Base-by-base conservation (phyloP, 2,113 vertebrate species). In the Phylloscopus whistleri region DNA sequence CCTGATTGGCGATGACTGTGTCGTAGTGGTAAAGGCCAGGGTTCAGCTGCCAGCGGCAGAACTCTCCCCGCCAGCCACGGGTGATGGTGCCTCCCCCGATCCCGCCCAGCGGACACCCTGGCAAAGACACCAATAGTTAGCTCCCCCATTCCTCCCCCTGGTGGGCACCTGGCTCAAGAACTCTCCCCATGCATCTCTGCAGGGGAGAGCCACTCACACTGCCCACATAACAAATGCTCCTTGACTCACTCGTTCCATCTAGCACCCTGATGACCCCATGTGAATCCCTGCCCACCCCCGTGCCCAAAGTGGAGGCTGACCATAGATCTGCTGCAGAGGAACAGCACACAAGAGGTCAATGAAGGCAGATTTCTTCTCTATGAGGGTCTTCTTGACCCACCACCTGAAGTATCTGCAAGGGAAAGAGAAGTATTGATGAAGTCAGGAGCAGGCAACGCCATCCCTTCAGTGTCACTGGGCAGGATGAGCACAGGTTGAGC, bases 41-140 rank as follows among this genome's bases (percentile, higher is more conserved):
- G 67, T 98, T 99, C 53, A 99, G 98, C 83, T 99, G 99, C 99
- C 99, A 99, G 79, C 99, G 98, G 91, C 99, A 99, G 96, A 99
- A 99, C 79, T 99, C 99, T 3, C 77, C 77, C 20, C 39, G 11
- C 76, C 76, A 79, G 60, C 76, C 99, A 72, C 99, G 98, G 1
- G 99, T 99, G 91, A 99, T 99, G 89, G 98, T 99, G 37, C 99
- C 99, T 95, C 99, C 99, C 7, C 99, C 99, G 0, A 99, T 98
- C 8, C 99, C 99, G 1, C 99, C 99, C 15, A 99, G 98, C 0
- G 99, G 99, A 77, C 98, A 99, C 10, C 99, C 99, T 99, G 95
- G 26, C n/a, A 95, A 74, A 77, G 49, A 97, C 56, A 96, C 24
- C 80, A 89, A 28, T 31, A 49, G 27, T 80, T 56, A 88, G 39